These are phyloP conservation scores for Drosophila peninsularis DNA, from an alignment of 2,888 invertebrate species.

Conservation along the genomic window DNA sequence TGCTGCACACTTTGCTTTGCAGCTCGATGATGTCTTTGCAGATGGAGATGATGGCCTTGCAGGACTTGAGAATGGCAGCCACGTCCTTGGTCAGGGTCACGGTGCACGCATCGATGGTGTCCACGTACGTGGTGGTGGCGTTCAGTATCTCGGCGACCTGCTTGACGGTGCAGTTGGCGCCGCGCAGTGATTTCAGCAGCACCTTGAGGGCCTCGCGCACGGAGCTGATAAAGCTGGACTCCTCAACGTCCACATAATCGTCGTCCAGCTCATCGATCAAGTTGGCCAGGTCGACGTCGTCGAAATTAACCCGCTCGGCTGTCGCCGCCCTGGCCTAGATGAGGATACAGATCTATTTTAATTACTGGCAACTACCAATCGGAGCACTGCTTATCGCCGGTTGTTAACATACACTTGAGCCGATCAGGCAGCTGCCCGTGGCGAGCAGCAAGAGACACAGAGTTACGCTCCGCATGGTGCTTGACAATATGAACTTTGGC, in stretches of 20 bases:
- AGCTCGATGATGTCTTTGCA: slow-evolving; percentile 41
- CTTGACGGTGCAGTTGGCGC: slow-evolving; percentile 54
- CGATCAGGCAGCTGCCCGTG: slow-evolving; percentile 53
- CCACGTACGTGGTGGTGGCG: slow-evolving; percentile 47
- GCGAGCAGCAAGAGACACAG: slow-evolving; percentile 51
- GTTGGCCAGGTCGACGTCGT: slow-evolving; percentile 20
- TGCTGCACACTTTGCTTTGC: slow-evolving; percentile 31
- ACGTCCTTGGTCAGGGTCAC: slow-evolving; percentile 55
- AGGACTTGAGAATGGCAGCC: slow-evolving; percentile 32
- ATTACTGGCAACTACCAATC: background rate
- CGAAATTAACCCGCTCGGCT: slow-evolving; percentile 10
- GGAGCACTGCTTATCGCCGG: background rate
- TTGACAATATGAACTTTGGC: slow-evolving; percentile 13
- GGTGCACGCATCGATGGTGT: slow-evolving; percentile 44
- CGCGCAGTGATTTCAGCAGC: slow-evolving; percentile 35
- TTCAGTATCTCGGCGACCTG: slow-evolving; percentile 39
- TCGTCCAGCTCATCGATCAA: slow-evolving; percentile 22
- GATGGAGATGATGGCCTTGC: slow-evolving; percentile 38
- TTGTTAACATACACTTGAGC: slow-evolving; percentile 52
- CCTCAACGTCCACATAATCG: slow-evolving; percentile 50
- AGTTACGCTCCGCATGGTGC: slow-evolving; percentile 52
- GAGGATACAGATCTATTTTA: background rate
- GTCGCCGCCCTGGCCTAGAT: slow-evolving; percentile 36
- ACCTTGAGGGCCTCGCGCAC: slow-evolving; percentile 14
- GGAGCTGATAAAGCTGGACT: slow-evolving; percentile 22